Percentiles rank a stretch among this genome's conserved stretches.
Conservation (phyloP, 2,113 vertebrate genomes). For the Saguinus imperator region DNA sequence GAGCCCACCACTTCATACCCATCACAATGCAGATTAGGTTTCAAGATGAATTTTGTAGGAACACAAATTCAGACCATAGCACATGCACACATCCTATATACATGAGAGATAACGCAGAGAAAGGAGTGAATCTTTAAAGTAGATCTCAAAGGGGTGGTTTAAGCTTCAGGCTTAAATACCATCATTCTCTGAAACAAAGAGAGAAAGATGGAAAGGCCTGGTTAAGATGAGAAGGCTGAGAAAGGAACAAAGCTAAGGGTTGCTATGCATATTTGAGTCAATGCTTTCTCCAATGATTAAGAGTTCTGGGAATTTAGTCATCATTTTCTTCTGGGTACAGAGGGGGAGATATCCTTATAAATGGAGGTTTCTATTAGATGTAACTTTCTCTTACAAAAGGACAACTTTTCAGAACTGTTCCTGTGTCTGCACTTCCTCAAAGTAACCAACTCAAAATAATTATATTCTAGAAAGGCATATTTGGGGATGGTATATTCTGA, state of each 20-base stretch:
- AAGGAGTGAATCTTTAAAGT: neutral
- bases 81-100: neutral
- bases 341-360: neutral
- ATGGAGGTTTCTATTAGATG: neutral
- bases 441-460: neutral
- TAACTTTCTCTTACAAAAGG: neutral
- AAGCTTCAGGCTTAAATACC: neutral
- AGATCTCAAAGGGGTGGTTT: neutral
- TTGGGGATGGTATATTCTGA: neutral
- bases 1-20: neutral
- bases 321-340: neutral
- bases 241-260: neutral
- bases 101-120: neutral
- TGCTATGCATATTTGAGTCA: neutral
- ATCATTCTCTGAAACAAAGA: neutral
- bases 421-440: neutral
- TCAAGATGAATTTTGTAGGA: neutral
- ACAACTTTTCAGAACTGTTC: neutral
- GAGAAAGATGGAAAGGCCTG: neutral
- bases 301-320: neutral
- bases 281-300: neutral
- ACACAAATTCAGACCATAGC: neutral
- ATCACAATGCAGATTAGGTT: neutral
- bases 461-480: neutral
- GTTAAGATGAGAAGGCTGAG: neutral